Evolutionary conservation across 2,797 vertebrate genomes (phyloP), one percentile per base, ranked within the genome.

Genomic region (Phyllotis vaccarum): DNA sequence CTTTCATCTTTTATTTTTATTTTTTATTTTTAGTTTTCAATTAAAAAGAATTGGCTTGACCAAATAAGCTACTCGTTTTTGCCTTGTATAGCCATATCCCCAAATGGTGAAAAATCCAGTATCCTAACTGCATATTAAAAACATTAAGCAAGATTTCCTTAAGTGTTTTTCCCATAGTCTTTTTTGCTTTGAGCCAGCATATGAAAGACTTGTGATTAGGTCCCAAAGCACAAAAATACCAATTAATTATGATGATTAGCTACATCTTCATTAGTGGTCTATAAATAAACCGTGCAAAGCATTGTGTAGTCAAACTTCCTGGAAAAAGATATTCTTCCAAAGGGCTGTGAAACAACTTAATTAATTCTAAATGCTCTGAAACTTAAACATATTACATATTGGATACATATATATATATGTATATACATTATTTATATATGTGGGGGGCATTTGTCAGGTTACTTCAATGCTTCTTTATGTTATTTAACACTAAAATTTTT

Each of bases 181-280:
- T 80, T 90, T 97, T 98, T 94, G 89, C 81, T 96, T 96, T 97
- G 81, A 98, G 82, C 75, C 87, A 97, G 95, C 91, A 92, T 97
- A 93, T 92, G 93, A 98, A 98, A 98, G 90, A 97, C 98, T 98
- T 97, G 93, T 98, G 97, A 98, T 98, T 98, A 98, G 86, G 93
- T 97, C 98, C 96, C 96, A 98, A 98, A 98, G 98, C 98, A 98
- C 94, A 98, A 98, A 98, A 98, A 98, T 98, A 98, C 96, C 95
- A 98, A 98, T 98, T 98, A 98, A 98, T 98, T 98, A 98, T 98
- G 96, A 98, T 98, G 98, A 98, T 99, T 98, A 98, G 96, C 95
- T 98, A 98, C 97, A 96, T 98, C 98, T 99, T 98, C 98, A 98
- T 98, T 98, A 98, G 96, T 90, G 98, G 96, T 89, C 97, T 98